Percentiles rank a stretch among this genome's conserved stretches.
phyloP scores from a whole-genome alignment of 1,140 invertebrate species.

The Triops longicaudatus region DNA sequence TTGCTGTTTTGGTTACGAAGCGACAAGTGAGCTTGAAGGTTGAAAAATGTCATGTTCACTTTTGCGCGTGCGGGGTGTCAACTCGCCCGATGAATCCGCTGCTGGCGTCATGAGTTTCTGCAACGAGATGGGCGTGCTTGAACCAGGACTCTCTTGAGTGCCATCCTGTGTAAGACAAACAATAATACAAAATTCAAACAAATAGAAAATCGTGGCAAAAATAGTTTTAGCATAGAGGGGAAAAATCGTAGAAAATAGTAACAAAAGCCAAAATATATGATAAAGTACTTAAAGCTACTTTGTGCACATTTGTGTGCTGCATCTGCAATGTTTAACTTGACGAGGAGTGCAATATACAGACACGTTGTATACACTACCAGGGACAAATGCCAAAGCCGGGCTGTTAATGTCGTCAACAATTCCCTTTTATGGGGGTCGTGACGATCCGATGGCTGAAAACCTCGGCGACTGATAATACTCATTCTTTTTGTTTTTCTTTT shows the following conservation, averaged over 20 bases:
- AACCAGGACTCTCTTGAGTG: slow-evolving; percentile 26
- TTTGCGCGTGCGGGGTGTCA: slow-evolving; percentile 46
- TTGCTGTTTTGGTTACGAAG: too few species aligned
- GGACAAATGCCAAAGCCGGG: slow-evolving; percentile 65
- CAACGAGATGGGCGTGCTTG: slow-evolving; percentile 54
- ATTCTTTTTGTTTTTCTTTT: neutral
- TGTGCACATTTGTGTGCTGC: neutral
- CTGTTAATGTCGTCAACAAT: slow-evolving; percentile 66
- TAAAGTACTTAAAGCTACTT: too few species aligned
- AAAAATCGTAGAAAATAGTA: neutral
- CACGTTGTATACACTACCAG: slow-evolving; percentile 46
- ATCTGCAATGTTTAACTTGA: neutral
- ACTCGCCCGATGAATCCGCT: slow-evolving; percentile 55
- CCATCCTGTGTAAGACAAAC: slow-evolving; percentile 30
- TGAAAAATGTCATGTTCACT: neutral
- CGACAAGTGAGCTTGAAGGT: neutral
- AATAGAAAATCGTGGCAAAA: neutral
- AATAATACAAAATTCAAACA: slow-evolving; percentile 18
- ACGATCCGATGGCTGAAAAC: slow-evolving; percentile 74
- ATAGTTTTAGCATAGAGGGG: too few species aligned
- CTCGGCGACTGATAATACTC: slow-evolving; percentile 47
- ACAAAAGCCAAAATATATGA: neutral
- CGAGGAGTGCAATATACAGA: neutral
- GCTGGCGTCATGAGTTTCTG: slow-evolving; percentile 79
- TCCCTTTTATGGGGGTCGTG: slow-evolving; percentile 67